Evolutionary conservation across 1,140 invertebrate species (phyloP).

Genomic region (Papilio xuthus): DNA sequence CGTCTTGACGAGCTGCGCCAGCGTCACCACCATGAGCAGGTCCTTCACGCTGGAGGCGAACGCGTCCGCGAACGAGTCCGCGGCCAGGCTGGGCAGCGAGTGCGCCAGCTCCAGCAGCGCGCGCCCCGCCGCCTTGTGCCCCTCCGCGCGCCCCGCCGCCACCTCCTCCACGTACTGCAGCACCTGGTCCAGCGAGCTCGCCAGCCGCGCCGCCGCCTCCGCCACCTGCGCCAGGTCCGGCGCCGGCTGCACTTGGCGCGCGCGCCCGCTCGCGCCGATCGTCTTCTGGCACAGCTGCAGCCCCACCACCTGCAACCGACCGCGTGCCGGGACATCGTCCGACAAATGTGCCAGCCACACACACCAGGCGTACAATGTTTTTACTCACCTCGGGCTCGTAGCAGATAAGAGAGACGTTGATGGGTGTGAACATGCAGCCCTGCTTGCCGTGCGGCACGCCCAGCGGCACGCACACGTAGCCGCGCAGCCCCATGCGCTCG

Average conservation of each 20-base stretch:
- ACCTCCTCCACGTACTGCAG: slow-evolving; percentile 95
- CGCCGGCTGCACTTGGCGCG: slow-evolving; percentile 88
- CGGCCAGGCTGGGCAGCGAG: slow-evolving; percentile 93
- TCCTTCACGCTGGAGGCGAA: slow-evolving; percentile 98
- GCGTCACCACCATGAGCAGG: slow-evolving; percentile 91
- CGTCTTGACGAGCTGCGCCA: slow-evolving; percentile 97
- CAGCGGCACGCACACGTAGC: slow-evolving; percentile 91
- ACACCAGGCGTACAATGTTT: too few relatives aligned
- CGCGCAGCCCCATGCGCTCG: slow-evolving; percentile 93
- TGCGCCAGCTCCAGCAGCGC: slow-evolving; percentile 94
- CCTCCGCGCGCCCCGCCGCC: slow-evolving; percentile 86
- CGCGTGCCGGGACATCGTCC: too few relatives aligned
- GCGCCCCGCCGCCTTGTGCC: slow-evolving; percentile 92
- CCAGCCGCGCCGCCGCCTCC: slow-evolving; percentile 90
- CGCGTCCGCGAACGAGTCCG: slow-evolving; percentile 96
- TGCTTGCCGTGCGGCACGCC: slow-evolving; percentile 95
- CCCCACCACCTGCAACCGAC: slow-evolving; percentile 83
- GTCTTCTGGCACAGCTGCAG: slow-evolving; percentile 90
- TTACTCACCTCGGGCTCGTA: slow-evolving; percentile 91
- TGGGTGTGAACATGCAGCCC: slow-evolving; percentile 98
- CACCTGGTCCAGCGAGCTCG: slow-evolving; percentile 90
- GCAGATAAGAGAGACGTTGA: slow-evolving; percentile 91
- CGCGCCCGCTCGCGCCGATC: slow-evolving; percentile 82
- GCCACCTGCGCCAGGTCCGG: slow-evolving; percentile 93
- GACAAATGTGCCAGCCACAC: too few relatives aligned